These are phyloP conservation scores for Vultur gryphus DNA, from an alignment of 2,797 vertebrate species.

Conservation along the genomic window DNA sequence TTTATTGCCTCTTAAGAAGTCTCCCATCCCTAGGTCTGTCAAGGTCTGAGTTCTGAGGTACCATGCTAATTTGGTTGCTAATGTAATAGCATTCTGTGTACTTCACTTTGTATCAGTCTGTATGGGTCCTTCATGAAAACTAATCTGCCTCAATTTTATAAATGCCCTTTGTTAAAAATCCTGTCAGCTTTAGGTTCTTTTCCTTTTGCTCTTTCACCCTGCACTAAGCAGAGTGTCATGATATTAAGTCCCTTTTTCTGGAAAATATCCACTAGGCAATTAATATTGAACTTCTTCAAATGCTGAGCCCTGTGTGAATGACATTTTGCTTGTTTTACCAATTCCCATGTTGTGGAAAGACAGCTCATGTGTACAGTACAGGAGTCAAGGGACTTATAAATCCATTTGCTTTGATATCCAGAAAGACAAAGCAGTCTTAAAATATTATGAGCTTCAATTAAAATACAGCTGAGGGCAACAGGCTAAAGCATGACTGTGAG, in stretches of 20 bases:
- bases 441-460: slow-evolving; percentile 42
- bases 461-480: slow-evolving; percentile 13
- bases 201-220: not conserved
- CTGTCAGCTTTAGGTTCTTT: not conserved
- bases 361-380: not conserved
- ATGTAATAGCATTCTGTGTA: not conserved
- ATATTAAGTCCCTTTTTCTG: not conserved
- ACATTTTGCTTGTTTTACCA: not conserved
- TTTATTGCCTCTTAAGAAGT: not conserved
- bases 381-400: slow-evolving; percentile 1
- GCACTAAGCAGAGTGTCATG: not conserved
- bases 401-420: slow-evolving; percentile 34
- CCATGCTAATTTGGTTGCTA: not conserved
- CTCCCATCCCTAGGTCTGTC: not conserved
- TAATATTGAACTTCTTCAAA: not conserved
- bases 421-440: slow-evolving; percentile 38
- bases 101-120: not conserved
- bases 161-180: not conserved
- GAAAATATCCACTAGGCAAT: not conserved
- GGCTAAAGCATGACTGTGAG: not conserved
- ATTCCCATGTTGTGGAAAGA: not conserved
- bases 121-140: not conserved
- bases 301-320: not conserved
- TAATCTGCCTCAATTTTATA: not conserved
- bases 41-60: not conserved